phyloP scores from a whole-genome alignment of 2,113 vertebrate genomes.

The Phrynocephalus versicolor region DNA sequence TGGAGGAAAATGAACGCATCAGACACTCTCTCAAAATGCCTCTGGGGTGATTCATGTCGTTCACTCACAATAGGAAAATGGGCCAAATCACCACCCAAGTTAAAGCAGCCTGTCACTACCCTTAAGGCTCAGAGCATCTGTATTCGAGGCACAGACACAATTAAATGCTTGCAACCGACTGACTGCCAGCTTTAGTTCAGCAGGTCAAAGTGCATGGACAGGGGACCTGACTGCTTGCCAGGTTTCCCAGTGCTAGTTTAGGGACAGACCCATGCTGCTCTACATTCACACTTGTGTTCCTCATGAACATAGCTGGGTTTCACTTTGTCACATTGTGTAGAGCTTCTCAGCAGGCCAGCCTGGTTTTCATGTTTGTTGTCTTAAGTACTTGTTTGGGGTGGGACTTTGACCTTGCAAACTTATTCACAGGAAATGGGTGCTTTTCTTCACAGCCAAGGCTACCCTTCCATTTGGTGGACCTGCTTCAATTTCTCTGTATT shows the following conservation, averaged over 20 bases:
- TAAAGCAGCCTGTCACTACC: conserved; percentile 60
- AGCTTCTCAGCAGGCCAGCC: background rate
- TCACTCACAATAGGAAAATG: conserved; percentile 66
- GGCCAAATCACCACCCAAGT: conserved; percentile 63
- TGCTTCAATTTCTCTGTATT: background rate
- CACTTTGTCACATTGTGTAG: conserved; percentile 44
- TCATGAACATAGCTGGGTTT: background rate
- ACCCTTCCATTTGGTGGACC: background rate
- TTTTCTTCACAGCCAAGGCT: background rate
- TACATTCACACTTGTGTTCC: conserved; percentile 12
- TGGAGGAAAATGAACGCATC: conserved; percentile 63
- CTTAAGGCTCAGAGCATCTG: conserved; percentile 60
- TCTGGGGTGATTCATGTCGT: conserved; percentile 74
- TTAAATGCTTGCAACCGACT: conserved; percentile 62
- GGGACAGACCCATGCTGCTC: background rate
- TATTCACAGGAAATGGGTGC: background rate
- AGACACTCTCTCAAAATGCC: conserved; percentile 66
- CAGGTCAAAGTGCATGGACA: conserved; percentile 67
- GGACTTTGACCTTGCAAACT: background rate
- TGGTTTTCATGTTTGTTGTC: background rate
- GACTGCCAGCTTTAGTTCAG: conserved; percentile 79
- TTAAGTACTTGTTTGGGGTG: too few relatives aligned
- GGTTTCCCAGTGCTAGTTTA: conserved; percentile 10
- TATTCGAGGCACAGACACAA: conserved; percentile 38
- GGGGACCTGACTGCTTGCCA: conserved; percentile 9